Conservation (phyloP, 2,888 invertebrate species). For the Dendrolimus houi region DNA sequence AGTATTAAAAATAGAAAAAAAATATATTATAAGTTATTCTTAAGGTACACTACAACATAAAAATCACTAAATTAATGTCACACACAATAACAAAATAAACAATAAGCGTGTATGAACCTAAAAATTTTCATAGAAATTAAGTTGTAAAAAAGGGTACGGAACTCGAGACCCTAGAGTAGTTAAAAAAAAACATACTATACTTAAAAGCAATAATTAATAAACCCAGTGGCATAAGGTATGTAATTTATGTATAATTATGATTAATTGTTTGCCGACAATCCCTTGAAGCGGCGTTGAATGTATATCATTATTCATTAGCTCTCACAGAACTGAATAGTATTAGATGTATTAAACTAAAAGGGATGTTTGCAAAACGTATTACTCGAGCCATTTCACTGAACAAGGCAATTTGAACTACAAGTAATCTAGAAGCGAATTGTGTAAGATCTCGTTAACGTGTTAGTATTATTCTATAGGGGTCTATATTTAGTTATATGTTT, state of each 20-base stretch:
- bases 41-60: too few species aligned
- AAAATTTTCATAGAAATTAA: too few species aligned
- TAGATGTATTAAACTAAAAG: conserved; percentile 24
- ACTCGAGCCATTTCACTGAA: conserved; percentile 38
- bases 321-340: conserved; percentile 15
- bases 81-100: too few species aligned
- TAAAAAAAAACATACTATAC: too few species aligned
- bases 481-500: neutral
- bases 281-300: neutral
- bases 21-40: too few species aligned
- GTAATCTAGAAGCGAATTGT: conserved; percentile 34
- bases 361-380: conserved; percentile 41
- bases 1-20: too few species aligned
- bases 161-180: too few species aligned
- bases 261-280: neutral
- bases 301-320: conserved; percentile 12
- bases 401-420: conserved; percentile 38
- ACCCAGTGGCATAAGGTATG: too few species aligned
- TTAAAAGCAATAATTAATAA: too few species aligned
- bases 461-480: conserved; percentile 1
- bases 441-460: conserved; percentile 16
- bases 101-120: too few species aligned
- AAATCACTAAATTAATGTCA: too few species aligned
- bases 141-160: too few species aligned
- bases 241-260: neutral